Conservation (phyloP, 2,113 vertebrate species). For the Otolemur garnettii region DNA sequence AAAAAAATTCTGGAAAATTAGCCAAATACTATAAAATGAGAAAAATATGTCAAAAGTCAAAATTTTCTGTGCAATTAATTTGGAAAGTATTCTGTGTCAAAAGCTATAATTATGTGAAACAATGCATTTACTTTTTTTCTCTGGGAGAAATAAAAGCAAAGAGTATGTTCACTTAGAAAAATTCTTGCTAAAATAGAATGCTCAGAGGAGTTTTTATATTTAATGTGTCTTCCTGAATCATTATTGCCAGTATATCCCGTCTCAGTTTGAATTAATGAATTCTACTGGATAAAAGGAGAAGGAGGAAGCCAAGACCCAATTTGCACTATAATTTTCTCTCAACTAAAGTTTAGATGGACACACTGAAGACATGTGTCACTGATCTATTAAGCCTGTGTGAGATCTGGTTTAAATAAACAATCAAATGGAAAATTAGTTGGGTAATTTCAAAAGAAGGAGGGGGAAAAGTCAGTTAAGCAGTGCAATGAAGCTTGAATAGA, state of each 20-base stretch:
- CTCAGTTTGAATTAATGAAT: slow-evolving; percentile 54
- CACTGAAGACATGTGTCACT: slow-evolving; percentile 20
- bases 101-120: slow-evolving; percentile 27
- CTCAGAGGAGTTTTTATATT: slow-evolving; percentile 64
- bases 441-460: slow-evolving; percentile 81
- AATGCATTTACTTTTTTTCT: slow-evolving; percentile 54
- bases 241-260: slow-evolving; percentile 15
- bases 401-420: slow-evolving; percentile 81
- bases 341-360: slow-evolving; percentile 36
- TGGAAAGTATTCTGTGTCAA: slow-evolving; percentile 9
- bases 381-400: slow-evolving; percentile 68
- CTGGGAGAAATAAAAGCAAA: slow-evolving; percentile 48
- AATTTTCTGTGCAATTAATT: slow-evolving; percentile 23
- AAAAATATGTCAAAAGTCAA: slow-evolving; percentile 45
- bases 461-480: slow-evolving; percentile 72
- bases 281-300: neutral
- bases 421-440: slow-evolving; percentile 81
- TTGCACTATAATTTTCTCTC: neutral
- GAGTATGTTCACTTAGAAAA: slow-evolving; percentile 39
- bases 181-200: neutral
- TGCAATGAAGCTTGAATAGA: slow-evolving; percentile 70
- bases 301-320: slow-evolving; percentile 28
- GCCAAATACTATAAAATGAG: neutral
- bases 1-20: slow-evolving; percentile 60
- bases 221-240: neutral